Percentiles rank a stretch among this genome's conserved stretches.
phyloP scores from a whole-genome alignment of 2,797 vertebrate species.

The Knipowitschia caucasica region DNA sequence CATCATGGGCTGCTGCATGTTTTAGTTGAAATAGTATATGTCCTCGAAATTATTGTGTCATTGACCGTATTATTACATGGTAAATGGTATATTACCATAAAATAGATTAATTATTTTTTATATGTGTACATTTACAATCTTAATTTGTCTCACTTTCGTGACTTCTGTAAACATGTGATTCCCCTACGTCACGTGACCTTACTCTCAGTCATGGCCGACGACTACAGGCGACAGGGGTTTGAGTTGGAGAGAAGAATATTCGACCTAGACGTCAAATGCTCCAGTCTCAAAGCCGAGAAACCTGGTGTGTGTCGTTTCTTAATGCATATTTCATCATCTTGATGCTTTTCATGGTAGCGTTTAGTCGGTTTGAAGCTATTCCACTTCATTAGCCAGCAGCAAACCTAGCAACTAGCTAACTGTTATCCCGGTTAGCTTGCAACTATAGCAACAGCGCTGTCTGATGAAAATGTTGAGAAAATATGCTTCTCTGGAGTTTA shows the following conservation, averaged over 20 bases:
- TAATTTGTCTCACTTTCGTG: slow-evolving; percentile 16
- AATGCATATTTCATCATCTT: background rate
- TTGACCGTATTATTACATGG: no score
- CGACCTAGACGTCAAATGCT: slow-evolving; percentile 80
- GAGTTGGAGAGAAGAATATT: slow-evolving; percentile 83
- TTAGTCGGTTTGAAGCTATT: background rate
- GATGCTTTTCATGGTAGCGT: background rate
- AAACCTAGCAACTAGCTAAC: slow-evolving; percentile 41
- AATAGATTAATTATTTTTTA: no score
- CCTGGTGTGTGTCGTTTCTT: slow-evolving; percentile 57
- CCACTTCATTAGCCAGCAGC: slow-evolving; percentile 36
- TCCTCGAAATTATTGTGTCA: no score
- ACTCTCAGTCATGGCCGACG: slow-evolving; percentile 81
- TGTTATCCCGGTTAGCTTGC: slow-evolving; percentile 41
- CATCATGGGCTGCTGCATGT: no score
- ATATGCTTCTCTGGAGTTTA: background rate
- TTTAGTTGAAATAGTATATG: no score
- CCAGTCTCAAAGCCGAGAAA: slow-evolving; percentile 75
- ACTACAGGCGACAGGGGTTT: slow-evolving; percentile 79
- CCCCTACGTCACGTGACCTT: slow-evolving; percentile 71
- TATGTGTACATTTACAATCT: slow-evolving; percentile 34
- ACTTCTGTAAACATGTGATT: slow-evolving; percentile 58
- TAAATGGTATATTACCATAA: no score
- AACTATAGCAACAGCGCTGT: slow-evolving; percentile 58
- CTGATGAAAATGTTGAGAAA: slow-evolving; percentile 23